Base-by-base conservation (phyloP, 2,888 invertebrate species). In the Capitulum mitella region DNA sequence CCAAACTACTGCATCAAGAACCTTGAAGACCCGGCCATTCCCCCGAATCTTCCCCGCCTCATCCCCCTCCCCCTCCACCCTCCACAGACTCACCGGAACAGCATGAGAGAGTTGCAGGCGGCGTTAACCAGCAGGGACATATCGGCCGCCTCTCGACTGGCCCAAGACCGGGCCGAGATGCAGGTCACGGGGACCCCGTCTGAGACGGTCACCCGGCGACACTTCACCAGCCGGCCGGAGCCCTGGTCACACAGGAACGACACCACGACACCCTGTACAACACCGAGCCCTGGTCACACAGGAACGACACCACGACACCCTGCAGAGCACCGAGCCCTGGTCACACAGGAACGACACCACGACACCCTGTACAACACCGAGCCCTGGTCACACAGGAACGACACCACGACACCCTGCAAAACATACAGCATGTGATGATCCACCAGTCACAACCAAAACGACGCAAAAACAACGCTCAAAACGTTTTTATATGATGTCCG, bases 121-220 rank as follows among this genome's bases (percentile, higher is more conserved):
- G 91, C 91, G 87, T 92, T 94, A 81, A 92, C 92, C 34, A 95
- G 88, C 79, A 95, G 86, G 77, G 91, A 91, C 58, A 93, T 93
- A 84, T 90, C 90, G 37, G 89, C 86, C 26, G 89, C 88, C 85
- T 93, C 93, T 6, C 93, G 86, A 83, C 92, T 93, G 79, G 93
- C 90, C 93, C 93, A 94, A 16, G 92, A 91, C 84, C 92, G 89
- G 87, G 92, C 92, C 82, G 91, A 91, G 79, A 94, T 89, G 86
- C 92, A 90, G 6, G 92, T 91, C 79, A 94, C 89, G 78, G 91
- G 89, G 82, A 89, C 90, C 51, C 88, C 90, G 83, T 90, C 90
- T 82, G 87, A 87, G 80, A 89, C 87, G 19, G 85, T 81, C 82
- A 88, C 89, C 84, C 91, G 89, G 81, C 90, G 89, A 82, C 91